Evolutionary conservation across 2,113 vertebrate genomes (phyloP).

Genomic region (Zosterops lateralis): DNA sequence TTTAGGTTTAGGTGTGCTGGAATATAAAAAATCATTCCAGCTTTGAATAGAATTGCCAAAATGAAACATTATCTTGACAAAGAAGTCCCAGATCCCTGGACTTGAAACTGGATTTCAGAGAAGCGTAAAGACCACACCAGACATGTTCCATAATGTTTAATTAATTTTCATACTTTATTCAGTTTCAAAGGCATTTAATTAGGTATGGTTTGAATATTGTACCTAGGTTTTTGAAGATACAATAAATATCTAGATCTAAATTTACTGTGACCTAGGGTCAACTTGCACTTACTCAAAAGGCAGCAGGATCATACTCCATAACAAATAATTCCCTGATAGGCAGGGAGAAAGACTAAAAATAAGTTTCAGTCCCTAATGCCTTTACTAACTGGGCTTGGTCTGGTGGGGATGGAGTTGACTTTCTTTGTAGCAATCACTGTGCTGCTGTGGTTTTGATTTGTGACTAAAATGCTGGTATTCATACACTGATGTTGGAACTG

Average conservation of each 20-base stretch:
- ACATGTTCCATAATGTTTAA: background rate
- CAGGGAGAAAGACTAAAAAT: background rate
- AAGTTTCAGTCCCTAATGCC: background rate
- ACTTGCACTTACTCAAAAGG: background rate
- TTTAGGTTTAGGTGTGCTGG: background rate
- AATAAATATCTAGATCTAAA: background rate
- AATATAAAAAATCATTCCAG: background rate
- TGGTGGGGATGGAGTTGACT: background rate
- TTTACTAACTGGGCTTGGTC: background rate
- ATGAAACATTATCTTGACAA: background rate
- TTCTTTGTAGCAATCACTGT: background rate
- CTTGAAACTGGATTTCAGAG: background rate
- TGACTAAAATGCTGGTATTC: background rate
- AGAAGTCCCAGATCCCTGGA: background rate
- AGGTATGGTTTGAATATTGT: background rate
- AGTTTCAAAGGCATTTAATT: background rate
- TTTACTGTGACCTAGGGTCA: background rate
- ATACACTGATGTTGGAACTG: background rate
- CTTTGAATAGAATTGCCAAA: background rate
- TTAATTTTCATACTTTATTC: background rate
- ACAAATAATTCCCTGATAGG: background rate
- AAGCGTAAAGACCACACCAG: background rate
- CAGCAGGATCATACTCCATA: background rate
- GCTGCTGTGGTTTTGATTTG: background rate
- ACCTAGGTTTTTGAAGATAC: background rate